A percentile compares a stretch with the other conserved stretches of the same genome.
phyloP scores from a whole-genome alignment of 1,140 invertebrate species.

The Tribolium madens region DNA sequence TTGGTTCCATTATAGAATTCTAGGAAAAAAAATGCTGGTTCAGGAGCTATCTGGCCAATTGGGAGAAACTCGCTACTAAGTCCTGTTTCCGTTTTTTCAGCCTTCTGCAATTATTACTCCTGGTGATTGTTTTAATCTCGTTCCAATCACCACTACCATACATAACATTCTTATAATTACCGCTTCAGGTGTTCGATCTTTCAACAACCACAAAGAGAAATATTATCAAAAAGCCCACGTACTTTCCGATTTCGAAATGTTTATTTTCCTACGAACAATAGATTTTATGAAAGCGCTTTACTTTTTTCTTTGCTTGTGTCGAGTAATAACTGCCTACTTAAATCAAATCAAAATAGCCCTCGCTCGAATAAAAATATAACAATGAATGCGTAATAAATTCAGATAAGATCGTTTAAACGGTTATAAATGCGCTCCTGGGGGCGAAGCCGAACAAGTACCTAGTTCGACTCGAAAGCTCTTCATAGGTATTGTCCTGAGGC shows the following conservation, averaged over 20 bases:
- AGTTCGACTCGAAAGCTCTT: conserved; percentile 49
- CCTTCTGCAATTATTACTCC: neutral
- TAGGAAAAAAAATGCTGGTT: no score
- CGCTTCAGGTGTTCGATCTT: conserved; percentile 14
- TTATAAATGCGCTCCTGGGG: conserved; percentile 50
- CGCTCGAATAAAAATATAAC: conserved; percentile 43
- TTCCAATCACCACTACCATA: neutral
- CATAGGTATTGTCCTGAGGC: conserved; percentile 53
- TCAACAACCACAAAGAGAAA: conserved; percentile 10
- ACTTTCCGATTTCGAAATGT: conserved; percentile 18
- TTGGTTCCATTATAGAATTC: no score
- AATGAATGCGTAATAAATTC: conserved; percentile 51
- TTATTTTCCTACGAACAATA: conserved; percentile 21
- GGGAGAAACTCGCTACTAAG: neutral
- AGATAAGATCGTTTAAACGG: conserved; percentile 51
- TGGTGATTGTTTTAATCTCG: neutral
- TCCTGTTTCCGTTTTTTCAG: neutral
- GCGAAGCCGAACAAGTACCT: conserved; percentile 48
- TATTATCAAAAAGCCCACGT: conserved; percentile 36
- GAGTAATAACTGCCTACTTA: conserved; percentile 41
- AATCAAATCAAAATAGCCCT: conserved; percentile 43
- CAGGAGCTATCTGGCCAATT: no score
- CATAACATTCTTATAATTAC: neutral
- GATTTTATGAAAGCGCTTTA: conserved; percentile 14
- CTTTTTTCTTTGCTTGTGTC: conserved; percentile 14